A percentile compares a stretch with the other conserved stretches of the same genome.
Conservation (phyloP, 35 echinoderm and acorn worm species). For the Apostichopus californicus region DNA sequence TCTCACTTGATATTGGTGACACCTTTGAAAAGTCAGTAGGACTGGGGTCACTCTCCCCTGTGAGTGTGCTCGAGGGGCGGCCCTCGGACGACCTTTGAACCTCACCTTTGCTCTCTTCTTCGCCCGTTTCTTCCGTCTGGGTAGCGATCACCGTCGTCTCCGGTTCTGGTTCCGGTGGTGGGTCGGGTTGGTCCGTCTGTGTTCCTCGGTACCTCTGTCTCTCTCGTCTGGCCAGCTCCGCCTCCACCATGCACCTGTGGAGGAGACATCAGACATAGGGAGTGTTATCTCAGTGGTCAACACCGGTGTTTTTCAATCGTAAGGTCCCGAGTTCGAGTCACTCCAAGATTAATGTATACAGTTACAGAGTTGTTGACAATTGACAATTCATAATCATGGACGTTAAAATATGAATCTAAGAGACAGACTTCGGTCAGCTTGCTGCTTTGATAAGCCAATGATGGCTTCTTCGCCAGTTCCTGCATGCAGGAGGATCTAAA, state of each 20-base stretch:
- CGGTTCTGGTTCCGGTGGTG: constrained; percentile 75
- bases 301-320: too few relatives aligned
- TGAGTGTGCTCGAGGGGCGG: neutral
- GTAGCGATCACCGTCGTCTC: constrained; percentile 65
- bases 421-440: too few relatives aligned
- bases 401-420: too few relatives aligned
- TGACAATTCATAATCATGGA: too few relatives aligned
- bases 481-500: too few relatives aligned
- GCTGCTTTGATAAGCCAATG: too few relatives aligned
- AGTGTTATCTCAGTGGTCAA: too few relatives aligned
- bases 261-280: too few relatives aligned
- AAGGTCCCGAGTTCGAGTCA: too few relatives aligned
- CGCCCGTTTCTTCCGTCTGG: constrained; percentile 62
- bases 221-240: constrained; percentile 84
- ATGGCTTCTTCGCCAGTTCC: too few relatives aligned
- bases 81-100: constrained; percentile 17
- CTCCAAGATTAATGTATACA: too few relatives aligned
- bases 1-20: constrained; percentile 46
- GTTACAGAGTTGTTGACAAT: too few relatives aligned
- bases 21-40: neutral
- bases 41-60: constrained; percentile 6
- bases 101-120: constrained; percentile 72
- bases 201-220: constrained; percentile 83
- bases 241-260: constrained; percentile 89
- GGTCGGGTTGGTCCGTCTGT: constrained; percentile 71